Conservation (phyloP, 2,797 vertebrate genomes). For the Coranthus polyacanthus region DNA sequence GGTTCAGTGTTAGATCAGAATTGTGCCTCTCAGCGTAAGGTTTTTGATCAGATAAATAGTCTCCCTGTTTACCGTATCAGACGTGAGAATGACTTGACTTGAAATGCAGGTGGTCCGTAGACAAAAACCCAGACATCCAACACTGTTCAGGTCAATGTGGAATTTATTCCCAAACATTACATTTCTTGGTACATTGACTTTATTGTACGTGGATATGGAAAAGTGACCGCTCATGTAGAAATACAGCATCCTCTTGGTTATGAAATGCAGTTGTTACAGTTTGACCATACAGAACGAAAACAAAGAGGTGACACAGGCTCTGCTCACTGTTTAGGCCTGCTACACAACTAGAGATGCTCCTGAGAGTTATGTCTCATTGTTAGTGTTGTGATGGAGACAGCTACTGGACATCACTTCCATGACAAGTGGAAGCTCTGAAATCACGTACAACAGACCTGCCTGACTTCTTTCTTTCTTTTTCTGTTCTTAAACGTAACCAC, state of each 20-base stretch:
- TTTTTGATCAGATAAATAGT: background rate
- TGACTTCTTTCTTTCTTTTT: conserved; percentile 10
- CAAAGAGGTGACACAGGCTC: conserved; percentile 48
- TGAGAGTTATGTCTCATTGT: conserved; percentile 44
- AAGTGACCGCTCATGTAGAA: conserved; percentile 65
- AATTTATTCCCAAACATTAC: conserved; percentile 78
- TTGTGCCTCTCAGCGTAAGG: no score
- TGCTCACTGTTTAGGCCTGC: conserved; percentile 43
- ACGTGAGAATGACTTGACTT: no score
- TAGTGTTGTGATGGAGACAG: conserved; percentile 40
- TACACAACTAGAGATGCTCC: conserved; percentile 51
- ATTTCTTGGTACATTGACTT: conserved; percentile 76
- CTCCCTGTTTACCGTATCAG: background rate
- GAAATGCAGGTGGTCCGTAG: background rate
- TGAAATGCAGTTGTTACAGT: conserved; percentile 51
- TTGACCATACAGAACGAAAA: conserved; percentile 42
- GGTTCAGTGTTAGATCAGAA: background rate
- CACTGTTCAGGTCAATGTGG: conserved; percentile 63
- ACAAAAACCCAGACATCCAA: conserved; percentile 25
- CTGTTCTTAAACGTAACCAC: conserved; percentile 20
- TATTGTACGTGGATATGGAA: conserved; percentile 67
- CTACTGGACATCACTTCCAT: conserved; percentile 31
- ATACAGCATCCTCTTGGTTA: conserved; percentile 59
- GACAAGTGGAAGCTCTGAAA: conserved; percentile 41
- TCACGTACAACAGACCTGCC: conserved; percentile 6